A percentile compares a stretch with the other conserved stretches of the same genome.
Conservation (phyloP, 2,888 invertebrate species). For the Stenodema calcarata region DNA sequence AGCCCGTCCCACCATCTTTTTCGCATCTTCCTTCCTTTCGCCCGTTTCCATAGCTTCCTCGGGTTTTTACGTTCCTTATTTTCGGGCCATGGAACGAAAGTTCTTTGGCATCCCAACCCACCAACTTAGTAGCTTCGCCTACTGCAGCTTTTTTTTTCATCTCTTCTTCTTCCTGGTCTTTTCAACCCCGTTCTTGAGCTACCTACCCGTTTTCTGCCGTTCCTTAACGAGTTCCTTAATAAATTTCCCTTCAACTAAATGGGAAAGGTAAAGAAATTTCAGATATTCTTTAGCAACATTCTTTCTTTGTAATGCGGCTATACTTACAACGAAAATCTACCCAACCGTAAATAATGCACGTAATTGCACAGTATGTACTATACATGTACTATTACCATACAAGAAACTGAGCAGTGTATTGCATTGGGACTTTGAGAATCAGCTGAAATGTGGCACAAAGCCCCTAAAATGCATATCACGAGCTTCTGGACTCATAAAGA, state of each 20-base stretch:
- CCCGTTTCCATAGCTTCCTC: neutral
- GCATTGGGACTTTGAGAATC: too few relatives aligned
- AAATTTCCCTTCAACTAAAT: conserved; percentile 20
- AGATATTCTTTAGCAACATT: neutral
- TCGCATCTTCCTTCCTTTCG: neutral
- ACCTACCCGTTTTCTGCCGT: neutral
- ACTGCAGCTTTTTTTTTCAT: neutral
- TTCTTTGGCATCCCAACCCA: neutral
- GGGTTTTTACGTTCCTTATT: neutral
- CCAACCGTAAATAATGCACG: too few relatives aligned
- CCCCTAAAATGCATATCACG: too few relatives aligned
- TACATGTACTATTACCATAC: too few relatives aligned
- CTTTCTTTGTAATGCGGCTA: neutral
- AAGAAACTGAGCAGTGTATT: too few relatives aligned
- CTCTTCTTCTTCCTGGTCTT: neutral
- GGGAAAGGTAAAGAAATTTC: conserved; percentile 13
- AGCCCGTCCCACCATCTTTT: neutral
- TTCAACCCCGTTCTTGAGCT: neutral
- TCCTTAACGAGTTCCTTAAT: conserved; percentile 27
- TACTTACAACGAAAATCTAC: too few relatives aligned
- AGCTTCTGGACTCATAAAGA: too few relatives aligned
- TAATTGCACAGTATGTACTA: too few relatives aligned
- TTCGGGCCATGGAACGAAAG: neutral
- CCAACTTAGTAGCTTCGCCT: neutral
- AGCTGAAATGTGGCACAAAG: too few relatives aligned